Conservation (phyloP, 2,888 invertebrate species). For the Scaptomyza tumidula region DNA sequence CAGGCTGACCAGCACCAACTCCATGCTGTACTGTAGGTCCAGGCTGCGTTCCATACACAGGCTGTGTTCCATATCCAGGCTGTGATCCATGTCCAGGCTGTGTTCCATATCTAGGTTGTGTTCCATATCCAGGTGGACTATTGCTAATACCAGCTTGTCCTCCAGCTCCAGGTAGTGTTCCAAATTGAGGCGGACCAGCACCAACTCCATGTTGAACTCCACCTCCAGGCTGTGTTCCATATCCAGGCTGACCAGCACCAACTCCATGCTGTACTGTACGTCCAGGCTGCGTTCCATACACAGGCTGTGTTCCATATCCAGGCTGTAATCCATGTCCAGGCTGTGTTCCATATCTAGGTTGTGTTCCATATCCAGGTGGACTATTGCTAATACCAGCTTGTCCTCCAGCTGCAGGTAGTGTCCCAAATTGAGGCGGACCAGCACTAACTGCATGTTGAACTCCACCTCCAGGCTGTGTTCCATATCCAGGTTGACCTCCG, state of each 20-base stretch:
- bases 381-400: constrained; percentile 23
- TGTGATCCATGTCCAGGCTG: constrained; percentile 12
- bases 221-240: constrained; percentile 16
- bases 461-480: constrained; percentile 7
- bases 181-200: too few species aligned
- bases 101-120: too few species aligned
- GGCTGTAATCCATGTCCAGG: too few species aligned
- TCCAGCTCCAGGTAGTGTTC: too few species aligned
- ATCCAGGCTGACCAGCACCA: constrained; percentile 11
- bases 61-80: neutral
- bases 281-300: constrained; percentile 9
- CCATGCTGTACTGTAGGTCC: constrained; percentile 13
- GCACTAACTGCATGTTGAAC: neutral
- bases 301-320: too few species aligned
- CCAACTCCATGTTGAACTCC: too few species aligned
- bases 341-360: neutral
- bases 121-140: constrained; percentile 14
- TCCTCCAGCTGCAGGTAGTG: constrained; percentile 4
- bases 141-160: too few species aligned
- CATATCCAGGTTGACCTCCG: neutral
- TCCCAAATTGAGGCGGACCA: constrained; percentile 14
- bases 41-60: constrained; percentile 21
- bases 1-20: constrained; percentile 10
- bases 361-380: constrained; percentile 15
- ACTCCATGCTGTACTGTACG: neutral